phyloP scores from a whole-genome alignment of 2,797 vertebrate genomes.

The Pteropus rufus region DNA sequence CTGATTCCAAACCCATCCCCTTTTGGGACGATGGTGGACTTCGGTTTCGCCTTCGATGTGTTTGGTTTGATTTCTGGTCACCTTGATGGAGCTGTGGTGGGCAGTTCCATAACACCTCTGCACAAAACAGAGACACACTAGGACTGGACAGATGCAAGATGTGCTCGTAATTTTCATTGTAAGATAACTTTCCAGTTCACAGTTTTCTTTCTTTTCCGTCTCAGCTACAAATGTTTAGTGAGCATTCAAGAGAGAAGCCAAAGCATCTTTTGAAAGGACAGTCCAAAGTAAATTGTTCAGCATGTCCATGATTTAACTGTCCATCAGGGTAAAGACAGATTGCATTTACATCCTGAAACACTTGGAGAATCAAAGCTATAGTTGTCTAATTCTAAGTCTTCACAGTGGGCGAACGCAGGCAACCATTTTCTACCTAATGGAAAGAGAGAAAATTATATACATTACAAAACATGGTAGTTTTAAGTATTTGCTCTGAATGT shows the following conservation, averaged over 20 bases:
- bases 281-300: constrained; percentile 85
- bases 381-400: constrained; percentile 80
- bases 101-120: constrained; percentile 91
- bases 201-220: constrained; percentile 70
- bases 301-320: constrained; percentile 88
- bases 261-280: constrained; percentile 83
- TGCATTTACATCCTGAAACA: constrained; percentile 92
- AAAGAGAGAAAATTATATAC: constrained; percentile 73
- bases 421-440: constrained; percentile 89
- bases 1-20: constrained; percentile 99
- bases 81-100: constrained; percentile 87
- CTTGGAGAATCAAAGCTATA: constrained; percentile 40
- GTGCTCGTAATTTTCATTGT: constrained; percentile 95
- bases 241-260: constrained; percentile 74
- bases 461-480: constrained; percentile 66
- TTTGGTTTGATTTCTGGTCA: constrained; percentile 92
- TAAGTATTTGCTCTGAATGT: neutral
- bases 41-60: constrained; percentile 92
- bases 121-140: constrained; percentile 98
- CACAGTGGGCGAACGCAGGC: constrained; percentile 79
- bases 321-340: constrained; percentile 76
- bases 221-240: constrained; percentile 81
- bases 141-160: constrained; percentile 94
- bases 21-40: constrained; percentile 98
- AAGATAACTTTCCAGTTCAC: constrained; percentile 81